Conservation (phyloP, 1,140 invertebrate genomes). For the Batillaria attramentaria region DNA sequence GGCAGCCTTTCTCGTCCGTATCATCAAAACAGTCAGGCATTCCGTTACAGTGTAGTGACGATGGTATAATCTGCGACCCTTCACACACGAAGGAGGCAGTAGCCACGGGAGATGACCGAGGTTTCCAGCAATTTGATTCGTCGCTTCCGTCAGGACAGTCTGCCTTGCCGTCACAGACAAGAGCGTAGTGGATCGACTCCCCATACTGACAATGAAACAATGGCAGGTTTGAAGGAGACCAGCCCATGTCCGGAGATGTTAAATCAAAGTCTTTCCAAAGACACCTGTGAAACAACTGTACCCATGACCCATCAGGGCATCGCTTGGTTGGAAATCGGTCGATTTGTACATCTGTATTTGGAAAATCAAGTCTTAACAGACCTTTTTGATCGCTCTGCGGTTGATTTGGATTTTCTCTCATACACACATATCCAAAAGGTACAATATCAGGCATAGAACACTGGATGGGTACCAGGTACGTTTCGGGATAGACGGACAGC, state of each 20-base stretch:
- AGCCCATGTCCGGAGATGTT: too few species aligned
- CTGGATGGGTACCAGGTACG: background rate
- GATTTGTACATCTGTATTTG: background rate
- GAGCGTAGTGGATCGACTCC: conserved; percentile 7
- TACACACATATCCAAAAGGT: conserved; percentile 10
- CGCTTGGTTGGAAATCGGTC: background rate
- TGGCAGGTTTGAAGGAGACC: background rate
- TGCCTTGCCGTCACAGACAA: conserved; percentile 34
- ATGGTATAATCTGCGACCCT: background rate
- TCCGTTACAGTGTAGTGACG: conserved; percentile 19
- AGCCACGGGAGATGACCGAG: background rate
- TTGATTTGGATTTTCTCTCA: background rate
- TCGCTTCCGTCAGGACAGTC: conserved; percentile 35
- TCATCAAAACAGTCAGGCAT: conserved; percentile 35
- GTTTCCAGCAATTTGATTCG: conserved; percentile 15
- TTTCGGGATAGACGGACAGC: background rate
- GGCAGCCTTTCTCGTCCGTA: conserved; percentile 32
- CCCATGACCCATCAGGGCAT: conserved; percentile 14
- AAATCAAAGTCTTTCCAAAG: background rate
- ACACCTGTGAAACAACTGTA: conserved; percentile 18
- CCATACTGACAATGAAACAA: conserved; percentile 14
- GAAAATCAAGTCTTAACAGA: background rate
- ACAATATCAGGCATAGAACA: background rate
- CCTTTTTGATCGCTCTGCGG: background rate
- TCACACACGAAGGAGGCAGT: conserved; percentile 6